Percentiles rank a stretch among this genome's conserved stretches.
Conservation (phyloP, 2,888 invertebrate species). For the Aphodius granarius region DNA sequence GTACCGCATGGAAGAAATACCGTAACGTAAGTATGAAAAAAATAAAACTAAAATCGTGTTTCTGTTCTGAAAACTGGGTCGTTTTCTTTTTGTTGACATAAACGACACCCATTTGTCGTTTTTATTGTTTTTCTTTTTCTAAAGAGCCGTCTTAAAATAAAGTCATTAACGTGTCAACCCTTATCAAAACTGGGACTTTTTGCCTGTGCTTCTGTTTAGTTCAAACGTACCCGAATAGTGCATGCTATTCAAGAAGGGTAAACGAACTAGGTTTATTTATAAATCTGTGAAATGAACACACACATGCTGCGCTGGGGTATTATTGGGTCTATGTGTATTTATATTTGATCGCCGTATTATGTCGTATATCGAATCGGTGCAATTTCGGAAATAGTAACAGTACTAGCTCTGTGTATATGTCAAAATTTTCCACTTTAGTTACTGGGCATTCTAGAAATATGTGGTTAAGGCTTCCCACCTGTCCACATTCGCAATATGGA, state of each 20-base stretch:
- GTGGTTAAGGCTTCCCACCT: too few species aligned
- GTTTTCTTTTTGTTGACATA: too few species aligned
- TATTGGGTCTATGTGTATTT: not conserved
- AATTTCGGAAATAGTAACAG: not conserved
- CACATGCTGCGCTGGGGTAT: not conserved
- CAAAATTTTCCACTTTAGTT: too few species aligned
- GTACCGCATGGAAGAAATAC: not conserved
- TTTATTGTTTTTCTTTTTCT: not conserved
- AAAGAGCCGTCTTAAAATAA: not conserved
- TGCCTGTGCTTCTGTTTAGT: not conserved
- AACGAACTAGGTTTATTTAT: not conserved
- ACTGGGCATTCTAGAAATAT: too few species aligned
- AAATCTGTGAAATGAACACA: not conserved
- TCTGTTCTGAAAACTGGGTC: not conserved
- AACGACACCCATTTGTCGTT: too few species aligned
- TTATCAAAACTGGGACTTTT: not conserved
- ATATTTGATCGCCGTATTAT: not conserved
- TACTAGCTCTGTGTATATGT: not conserved
- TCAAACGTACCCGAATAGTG: not conserved
- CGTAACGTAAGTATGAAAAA: not conserved
- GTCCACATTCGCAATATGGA: too few species aligned
- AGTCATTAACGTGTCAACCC: not conserved
- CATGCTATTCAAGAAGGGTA: not conserved
- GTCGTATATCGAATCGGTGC: not conserved
- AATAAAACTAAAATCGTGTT: not conserved